Evolutionary conservation across 2,888 invertebrate species (phyloP).

Genomic region (Hydriomena furcata): DNA sequence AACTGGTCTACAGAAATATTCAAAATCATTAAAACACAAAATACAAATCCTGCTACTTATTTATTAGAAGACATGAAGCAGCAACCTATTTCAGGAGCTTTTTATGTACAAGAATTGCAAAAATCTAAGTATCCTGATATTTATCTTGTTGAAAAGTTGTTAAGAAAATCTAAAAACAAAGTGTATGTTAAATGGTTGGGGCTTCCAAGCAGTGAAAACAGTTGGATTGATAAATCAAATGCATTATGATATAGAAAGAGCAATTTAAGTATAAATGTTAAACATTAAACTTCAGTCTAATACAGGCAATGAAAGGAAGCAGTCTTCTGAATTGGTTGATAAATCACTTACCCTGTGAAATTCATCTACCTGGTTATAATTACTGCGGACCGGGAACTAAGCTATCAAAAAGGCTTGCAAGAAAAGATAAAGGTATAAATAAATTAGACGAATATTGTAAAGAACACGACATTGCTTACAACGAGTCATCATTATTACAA

Average conservation of each 20-base stretch:
- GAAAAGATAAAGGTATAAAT: slow-evolving; percentile 48
- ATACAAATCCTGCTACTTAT: slow-evolving; percentile 10
- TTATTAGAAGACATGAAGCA: slow-evolving; percentile 1
- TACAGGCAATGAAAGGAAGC: background rate
- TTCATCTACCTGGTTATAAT: slow-evolving; percentile 42
- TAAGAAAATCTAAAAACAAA: slow-evolving; percentile 1
- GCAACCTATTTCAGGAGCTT: slow-evolving; percentile 7
- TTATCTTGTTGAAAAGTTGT: slow-evolving; percentile 4
- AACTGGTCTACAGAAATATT: slow-evolving; percentile 35
- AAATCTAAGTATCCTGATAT: background rate
- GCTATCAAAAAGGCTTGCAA: slow-evolving; percentile 41
- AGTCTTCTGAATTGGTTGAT: background rate
- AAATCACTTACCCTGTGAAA: slow-evolving; percentile 8
- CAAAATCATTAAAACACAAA: slow-evolving; percentile 1
- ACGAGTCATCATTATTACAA: slow-evolving; percentile 1
- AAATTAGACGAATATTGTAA: slow-evolving; percentile 34
- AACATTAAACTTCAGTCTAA: background rate
- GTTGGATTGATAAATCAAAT: slow-evolving; percentile 9
- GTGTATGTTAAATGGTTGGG: slow-evolving; percentile 14
- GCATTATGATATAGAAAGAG: background rate
- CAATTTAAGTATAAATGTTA: background rate
- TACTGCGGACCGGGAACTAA: slow-evolving; percentile 41
- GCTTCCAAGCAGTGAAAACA: slow-evolving; percentile 1
- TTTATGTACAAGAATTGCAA: background rate
- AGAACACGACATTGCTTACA: slow-evolving; percentile 37